Percentiles rank a stretch among this genome's conserved stretches.
These are phyloP conservation scores for Drosophila busckii DNA, from an alignment of 1,140 invertebrate genomes.

Conservation along the genomic window DNA sequence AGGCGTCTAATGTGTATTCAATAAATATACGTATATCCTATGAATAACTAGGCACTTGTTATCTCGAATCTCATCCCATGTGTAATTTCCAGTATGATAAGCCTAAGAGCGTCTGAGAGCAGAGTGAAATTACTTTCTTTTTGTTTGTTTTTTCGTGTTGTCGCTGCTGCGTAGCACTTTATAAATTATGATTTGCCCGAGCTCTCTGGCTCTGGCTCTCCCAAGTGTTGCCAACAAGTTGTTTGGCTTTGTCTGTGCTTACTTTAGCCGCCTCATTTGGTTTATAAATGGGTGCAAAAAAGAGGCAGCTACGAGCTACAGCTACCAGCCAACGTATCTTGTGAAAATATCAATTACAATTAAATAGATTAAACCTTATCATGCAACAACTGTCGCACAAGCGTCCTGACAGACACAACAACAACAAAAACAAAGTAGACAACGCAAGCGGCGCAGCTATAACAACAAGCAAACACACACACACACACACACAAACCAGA, in stretches of 20 bases:
- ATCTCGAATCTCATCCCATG: too few relatives aligned
- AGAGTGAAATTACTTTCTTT: background rate
- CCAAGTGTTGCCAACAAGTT: constrained; percentile 48
- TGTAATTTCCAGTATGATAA: too few relatives aligned
- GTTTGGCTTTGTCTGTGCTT: constrained; percentile 31
- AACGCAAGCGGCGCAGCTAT: constrained; percentile 25
- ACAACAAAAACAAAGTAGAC: constrained; percentile 23
- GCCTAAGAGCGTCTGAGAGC: too few relatives aligned
- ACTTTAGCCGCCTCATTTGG: constrained; percentile 65
- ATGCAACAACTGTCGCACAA: constrained; percentile 75
- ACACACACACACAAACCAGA: constrained; percentile 1
- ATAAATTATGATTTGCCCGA: constrained; percentile 59
- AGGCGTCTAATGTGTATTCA: too few relatives aligned
- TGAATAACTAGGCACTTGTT: too few relatives aligned
- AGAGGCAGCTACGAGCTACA: too few relatives aligned
- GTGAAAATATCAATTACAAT: constrained; percentile 76
- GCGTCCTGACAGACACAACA: constrained; percentile 57
- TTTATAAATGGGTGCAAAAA: constrained; percentile 56
- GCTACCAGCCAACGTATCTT: constrained; percentile 60
- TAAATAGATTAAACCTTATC: constrained; percentile 77
- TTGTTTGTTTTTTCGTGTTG: constrained; percentile 18
- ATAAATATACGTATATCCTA: too few relatives aligned
- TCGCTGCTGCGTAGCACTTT: constrained; percentile 33
- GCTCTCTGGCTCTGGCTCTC: constrained; percentile 8
- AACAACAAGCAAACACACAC: constrained; percentile 40